Conservation (phyloP, 2,113 vertebrate species). For the Pomatorhinus ruficollis region DNA sequence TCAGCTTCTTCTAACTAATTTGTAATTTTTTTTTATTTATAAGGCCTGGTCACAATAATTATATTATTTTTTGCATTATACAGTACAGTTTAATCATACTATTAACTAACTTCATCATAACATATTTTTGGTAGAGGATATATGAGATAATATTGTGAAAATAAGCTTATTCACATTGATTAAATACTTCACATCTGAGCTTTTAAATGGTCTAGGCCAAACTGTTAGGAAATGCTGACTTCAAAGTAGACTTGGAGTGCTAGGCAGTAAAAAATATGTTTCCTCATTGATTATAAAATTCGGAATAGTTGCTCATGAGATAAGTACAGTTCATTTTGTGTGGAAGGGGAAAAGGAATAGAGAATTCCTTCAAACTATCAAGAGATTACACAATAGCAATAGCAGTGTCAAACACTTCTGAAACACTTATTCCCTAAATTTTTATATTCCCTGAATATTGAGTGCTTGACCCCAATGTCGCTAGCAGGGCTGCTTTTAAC, state of each 20-base stretch:
- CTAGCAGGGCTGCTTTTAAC: not conserved
- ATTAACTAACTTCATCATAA: not conserved
- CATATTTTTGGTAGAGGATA: not conserved
- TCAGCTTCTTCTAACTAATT: not conserved
- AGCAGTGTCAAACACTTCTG: not conserved
- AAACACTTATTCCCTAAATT: not conserved
- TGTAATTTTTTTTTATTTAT: not conserved
- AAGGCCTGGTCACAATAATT: not conserved
- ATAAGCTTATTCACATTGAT: not conserved
- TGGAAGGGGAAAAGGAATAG: not conserved
- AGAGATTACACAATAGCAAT: not conserved
- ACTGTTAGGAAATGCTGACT: not conserved
- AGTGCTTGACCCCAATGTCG: fast-evolving
- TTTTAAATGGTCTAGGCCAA: not conserved
- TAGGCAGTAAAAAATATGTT: not conserved
- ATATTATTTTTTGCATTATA: not conserved
- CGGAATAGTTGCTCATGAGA: not conserved
- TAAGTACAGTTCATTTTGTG: not conserved
- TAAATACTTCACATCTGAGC: not conserved
- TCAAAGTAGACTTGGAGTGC: not conserved
- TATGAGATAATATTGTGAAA: not conserved
- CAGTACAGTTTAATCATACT: not conserved
- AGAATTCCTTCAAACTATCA: not conserved
- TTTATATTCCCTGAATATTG: not conserved
- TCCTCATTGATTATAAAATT: not conserved